phyloP scores from a whole-genome alignment of 2,888 invertebrate genomes.

The Isoperla grammatica region DNA sequence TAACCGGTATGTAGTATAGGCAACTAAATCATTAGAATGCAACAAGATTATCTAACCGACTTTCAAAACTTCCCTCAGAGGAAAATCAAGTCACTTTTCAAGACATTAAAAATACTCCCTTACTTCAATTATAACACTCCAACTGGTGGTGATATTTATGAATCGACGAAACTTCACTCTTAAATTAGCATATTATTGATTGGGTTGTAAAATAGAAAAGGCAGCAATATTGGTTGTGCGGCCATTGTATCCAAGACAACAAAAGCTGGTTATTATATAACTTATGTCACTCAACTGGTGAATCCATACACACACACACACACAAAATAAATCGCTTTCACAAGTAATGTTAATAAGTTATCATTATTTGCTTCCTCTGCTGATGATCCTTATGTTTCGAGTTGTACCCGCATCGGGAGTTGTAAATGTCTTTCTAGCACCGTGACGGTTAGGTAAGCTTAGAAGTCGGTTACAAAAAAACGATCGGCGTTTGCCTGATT shows the following conservation, averaged over 20 bases:
- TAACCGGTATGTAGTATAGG: too few species aligned
- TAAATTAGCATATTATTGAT: constrained; percentile 2
- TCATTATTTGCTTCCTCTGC: constrained; percentile 6
- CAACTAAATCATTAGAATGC: too few species aligned
- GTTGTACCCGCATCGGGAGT: neutral
- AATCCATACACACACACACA: constrained; percentile 18
- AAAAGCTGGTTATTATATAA: neutral
- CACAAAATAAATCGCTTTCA: constrained; percentile 22
- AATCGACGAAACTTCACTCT: neutral
- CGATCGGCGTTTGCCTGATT: neutral
- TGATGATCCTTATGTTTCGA: neutral
- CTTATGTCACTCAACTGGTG: constrained; percentile 13
- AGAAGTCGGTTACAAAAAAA: constrained; percentile 14
- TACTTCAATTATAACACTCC: constrained; percentile 20
- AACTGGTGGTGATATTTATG: neutral
- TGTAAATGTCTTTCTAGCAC: constrained; percentile 21
- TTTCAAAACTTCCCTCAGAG: neutral
- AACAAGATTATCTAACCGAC: constrained; percentile 5
- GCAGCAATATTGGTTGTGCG: constrained; percentile 9
- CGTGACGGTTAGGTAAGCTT: constrained; percentile 3
- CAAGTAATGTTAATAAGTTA: constrained; percentile 17
- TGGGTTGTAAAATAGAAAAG: constrained; percentile 18
- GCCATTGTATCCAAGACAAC: too few species aligned
- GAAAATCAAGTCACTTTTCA: neutral
- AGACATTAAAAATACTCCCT: constrained; percentile 17